Base-by-base conservation (phyloP, 2,888 invertebrate genomes). In the Allophyes oxyacanthae region DNA sequence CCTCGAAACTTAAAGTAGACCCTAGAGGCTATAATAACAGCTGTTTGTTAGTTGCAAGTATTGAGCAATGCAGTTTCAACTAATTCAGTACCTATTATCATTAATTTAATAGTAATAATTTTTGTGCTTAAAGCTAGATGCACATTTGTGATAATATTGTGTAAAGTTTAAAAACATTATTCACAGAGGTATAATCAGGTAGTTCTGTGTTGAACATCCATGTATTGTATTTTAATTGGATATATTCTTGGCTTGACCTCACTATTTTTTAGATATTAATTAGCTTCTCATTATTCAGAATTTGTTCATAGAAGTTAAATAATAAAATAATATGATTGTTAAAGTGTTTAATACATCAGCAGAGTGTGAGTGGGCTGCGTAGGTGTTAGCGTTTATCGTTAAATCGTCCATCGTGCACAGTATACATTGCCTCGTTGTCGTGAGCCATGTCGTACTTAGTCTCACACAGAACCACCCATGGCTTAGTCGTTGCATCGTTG, bases 401-500 rank as follows among this genome's bases (percentile, higher is more conserved):
- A 61, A 65, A 77, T 85, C 75, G 81, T 80, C 84, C 84, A 86
- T 84, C 60, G 81, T 81, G 84, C 89, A 88, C 88, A 77, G 84
- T 83, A 83, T 75, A 83, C 85, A 86, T 84, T 63, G 84, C 88
- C 86, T 89, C 79, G 81, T 85, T 89, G 90, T 90, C 68, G 88
- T 88, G 87, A 89, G 90, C 89, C 90, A 87, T 85, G 83, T 85
- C 63, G 85, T 88, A 86, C 80, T 75, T 89, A 90, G 90, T 79
- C 87, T 87, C 91, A 88, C 88, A 83, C 83, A 72, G 83, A 85
- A 86, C 88, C 85, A 90, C 82, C 67, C 79, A 92, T 90, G 92
- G 92, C 93, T 93, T 93, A 87, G 91, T 89, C 72, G 85, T 88
- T 87, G 80, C 92, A 92, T 93, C 82, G 83, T 92, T 82, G 89